phyloP scores from a whole-genome alignment of 2,888 invertebrate species.

The Celastrina argiolus region DNA sequence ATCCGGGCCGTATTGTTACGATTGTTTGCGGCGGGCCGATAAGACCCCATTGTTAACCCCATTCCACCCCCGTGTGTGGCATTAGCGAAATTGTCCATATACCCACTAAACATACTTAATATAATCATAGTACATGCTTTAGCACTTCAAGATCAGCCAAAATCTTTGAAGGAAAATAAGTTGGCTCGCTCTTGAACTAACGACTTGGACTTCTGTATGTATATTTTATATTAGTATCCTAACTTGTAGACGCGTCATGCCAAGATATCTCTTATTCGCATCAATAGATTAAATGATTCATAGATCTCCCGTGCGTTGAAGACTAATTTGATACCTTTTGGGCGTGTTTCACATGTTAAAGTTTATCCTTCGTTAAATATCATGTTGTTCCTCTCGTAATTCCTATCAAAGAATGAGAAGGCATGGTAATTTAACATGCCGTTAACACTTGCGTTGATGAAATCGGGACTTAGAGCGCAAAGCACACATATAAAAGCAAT shows the following conservation, averaged over 20 bases:
- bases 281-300: too few relatives aligned
- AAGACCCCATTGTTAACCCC: conserved; percentile 32
- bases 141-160: background rate
- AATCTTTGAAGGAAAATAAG: background rate
- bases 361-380: too few relatives aligned
- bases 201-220: background rate
- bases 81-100: conserved; percentile 5
- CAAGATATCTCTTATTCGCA: background rate
- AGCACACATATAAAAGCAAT: too few relatives aligned
- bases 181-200: background rate
- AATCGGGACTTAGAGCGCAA: too few relatives aligned
- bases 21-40: conserved; percentile 30
- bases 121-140: background rate
- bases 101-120: background rate
- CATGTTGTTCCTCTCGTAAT: too few relatives aligned
- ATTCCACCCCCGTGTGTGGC: conserved; percentile 20
- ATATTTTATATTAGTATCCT: background rate
- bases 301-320: too few relatives aligned
- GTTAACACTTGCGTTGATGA: too few relatives aligned
- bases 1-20: conserved; percentile 35
- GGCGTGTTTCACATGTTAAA: too few relatives aligned
- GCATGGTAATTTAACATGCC: too few relatives aligned
- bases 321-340: too few relatives aligned
- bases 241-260: background rate
- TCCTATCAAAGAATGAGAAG: too few relatives aligned